Conservation (phyloP, 2,113 vertebrate genomes). For the Carassius auratus region DNA sequence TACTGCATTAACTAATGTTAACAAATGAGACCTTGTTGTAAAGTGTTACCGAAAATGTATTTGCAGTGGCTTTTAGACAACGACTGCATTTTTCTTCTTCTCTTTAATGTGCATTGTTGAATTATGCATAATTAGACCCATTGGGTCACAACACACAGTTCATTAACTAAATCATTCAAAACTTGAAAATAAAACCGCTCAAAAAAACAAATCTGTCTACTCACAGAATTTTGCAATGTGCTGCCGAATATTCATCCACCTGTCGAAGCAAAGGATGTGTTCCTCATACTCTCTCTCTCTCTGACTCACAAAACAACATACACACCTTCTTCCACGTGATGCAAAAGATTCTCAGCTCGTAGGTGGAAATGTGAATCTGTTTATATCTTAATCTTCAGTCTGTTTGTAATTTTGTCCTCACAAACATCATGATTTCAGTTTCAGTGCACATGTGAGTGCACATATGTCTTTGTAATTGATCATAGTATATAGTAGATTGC, state of each 20-base stretch:
- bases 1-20: too few relatives aligned
- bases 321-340: constrained; percentile 29
- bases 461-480: background rate
- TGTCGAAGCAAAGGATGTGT: constrained; percentile 22
- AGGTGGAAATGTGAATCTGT: background rate
- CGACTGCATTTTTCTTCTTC: too few relatives aligned
- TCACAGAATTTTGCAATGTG: constrained; percentile 6
- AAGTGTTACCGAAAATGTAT: background rate
- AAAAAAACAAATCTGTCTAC: background rate
- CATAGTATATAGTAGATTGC: background rate
- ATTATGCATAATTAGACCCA: too few relatives aligned
- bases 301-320: constrained; percentile 29
- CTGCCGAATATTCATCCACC: background rate
- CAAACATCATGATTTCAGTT: background rate
- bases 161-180: too few relatives aligned
- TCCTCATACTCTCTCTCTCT: constrained; percentile 44
- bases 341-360: constrained; percentile 41
- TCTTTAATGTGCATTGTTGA: too few relatives aligned
- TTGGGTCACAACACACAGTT: too few relatives aligned
- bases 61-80: too few relatives aligned
- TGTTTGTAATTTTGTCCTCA: background rate
- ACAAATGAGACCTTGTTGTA: too few relatives aligned
- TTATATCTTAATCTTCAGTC: background rate
- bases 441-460: background rate
- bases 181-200: too few relatives aligned